Base-by-base conservation (phyloP, 2,113 vertebrate species). In the Bufo bufo region DNA sequence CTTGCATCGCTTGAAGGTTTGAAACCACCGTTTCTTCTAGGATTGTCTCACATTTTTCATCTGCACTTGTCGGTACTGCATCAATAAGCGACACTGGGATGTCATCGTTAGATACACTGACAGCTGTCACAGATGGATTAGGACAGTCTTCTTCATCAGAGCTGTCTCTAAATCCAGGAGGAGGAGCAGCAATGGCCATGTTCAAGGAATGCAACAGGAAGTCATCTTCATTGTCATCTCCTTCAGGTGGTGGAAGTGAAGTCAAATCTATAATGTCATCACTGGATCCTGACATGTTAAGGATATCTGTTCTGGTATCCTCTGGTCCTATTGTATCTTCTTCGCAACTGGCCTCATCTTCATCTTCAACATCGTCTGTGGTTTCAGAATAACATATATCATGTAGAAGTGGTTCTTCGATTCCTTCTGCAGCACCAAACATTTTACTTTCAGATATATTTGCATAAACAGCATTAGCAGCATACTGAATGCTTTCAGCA, bases 211-310 rank as follows among this genome's bases (percentile, higher is more conserved):
- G 96, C 90, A 99, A 94, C n/a, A 99, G 94, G 78, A 97, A 96
- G 90, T 99, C 97, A 82, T 96, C 97, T 93, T 99, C 98, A 83
- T 97, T 97, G 9, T 97, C 96, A 79, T 97, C 96, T 2, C 97
- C 97, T 94, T 99, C 98, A 0, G 97, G 97, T n/a, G 97, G 98
- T 82, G 98, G 98, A 85, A 99, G 97, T 77, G 97, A 97, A 17
- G 98, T 99, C 90, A 99, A 94, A 93, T 99, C 98, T 81, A 99
- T 99, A 93, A 99, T 99, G 93, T 99, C 98, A 90, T 99, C 98
- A 3, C 96, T 99, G 83, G 98, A 99, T 86, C 97, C 98, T 1
- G 98, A 99, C 88, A 99, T 94, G 19, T 93, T 97, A 85, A 99
- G 97, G 84, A 99, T 94, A 89, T 96, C 90, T 0, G 96, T 96